These are phyloP conservation scores for Phrynocephalus vlangalii DNA, from an alignment of 2,797 vertebrate species.

Conservation along the genomic window DNA sequence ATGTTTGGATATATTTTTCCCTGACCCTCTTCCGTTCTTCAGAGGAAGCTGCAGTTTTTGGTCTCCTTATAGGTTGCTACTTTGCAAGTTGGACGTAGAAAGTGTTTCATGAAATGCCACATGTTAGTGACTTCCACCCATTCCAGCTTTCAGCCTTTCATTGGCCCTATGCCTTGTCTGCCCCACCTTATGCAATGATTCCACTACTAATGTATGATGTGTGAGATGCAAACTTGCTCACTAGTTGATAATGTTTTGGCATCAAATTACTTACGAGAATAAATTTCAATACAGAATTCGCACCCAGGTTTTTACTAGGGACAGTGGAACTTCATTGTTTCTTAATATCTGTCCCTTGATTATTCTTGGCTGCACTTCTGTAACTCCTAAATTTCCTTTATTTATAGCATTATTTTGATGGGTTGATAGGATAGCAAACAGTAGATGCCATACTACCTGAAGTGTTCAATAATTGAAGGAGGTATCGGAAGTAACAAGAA, in stretches of 20 bases:
- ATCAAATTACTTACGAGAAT: background rate
- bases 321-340: background rate
- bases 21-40: background rate
- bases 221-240: background rate
- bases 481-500: background rate
- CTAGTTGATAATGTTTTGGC: background rate
- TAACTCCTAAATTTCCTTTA: conserved; percentile 32
- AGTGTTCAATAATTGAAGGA: conserved; percentile 32
- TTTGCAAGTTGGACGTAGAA: background rate
- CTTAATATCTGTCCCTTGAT: conserved; percentile 16
- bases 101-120: background rate
- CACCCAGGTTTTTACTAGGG: background rate
- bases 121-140: background rate
- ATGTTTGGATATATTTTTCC: background rate
- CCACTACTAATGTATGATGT: background rate
- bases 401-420: background rate
- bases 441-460: conserved; percentile 39
- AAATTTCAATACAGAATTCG: background rate
- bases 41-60: background rate
- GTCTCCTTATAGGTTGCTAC: background rate
- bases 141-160: background rate
- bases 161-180: background rate
- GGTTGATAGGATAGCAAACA: conserved; percentile 17
- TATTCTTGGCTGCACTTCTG: background rate
- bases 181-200: background rate